Evolutionary conservation across 2,888 invertebrate genomes (phyloP), one percentile per base, ranked within the genome.

Genomic region (Sepiola atlantica): DNA sequence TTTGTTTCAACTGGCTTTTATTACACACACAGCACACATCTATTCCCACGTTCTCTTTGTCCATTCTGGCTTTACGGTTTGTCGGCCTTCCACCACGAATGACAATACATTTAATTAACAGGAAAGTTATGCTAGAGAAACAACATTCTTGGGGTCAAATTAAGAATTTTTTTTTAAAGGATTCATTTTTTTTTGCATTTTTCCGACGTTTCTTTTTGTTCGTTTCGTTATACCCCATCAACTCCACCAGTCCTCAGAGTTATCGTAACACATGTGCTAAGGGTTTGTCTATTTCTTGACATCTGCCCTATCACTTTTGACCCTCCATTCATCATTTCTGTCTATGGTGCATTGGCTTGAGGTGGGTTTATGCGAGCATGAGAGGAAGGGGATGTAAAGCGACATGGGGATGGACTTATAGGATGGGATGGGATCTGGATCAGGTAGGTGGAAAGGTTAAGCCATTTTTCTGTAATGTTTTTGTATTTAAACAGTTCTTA

Each of bases 41-140:
- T 14, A n/a, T 16, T 16, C n/a, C 3, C 61, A n/a, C 28, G 2
- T n/a, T 28, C 45, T 45, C 8, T 45, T 45, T n/a, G 1, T n/a
- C 61, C 28, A 12, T 28, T 28, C 61, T 4, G 61, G 61, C 16
- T 77, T n/a, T n/a, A 77, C 16, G n/a, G 77, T 77, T n/a, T 32
- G 77, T 32, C 16, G 77, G 14, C 77, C n/a, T n/a, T n/a, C n/a
- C 32, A 77, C 77, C 32, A n/a, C 18, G n/a, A 77, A 77, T 77
- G 77, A 77, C 77, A 77, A 77, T 77, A 77, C 77, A 77, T 77
- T 77, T 77, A 77, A 77, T 77, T 77, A 77, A 77, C 77, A n/a
- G n/a, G 2, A n/a, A 77, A 77, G 77, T 77, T 77, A 77, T 77
- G 32, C n/a, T 77, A 0, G n/a, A 77, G 77, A 77, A 77, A 77